Evolutionary conservation across 2,113 vertebrate genomes (phyloP), one percentile per base, ranked within the genome.

Genomic region (Trogon melanurus): DNA sequence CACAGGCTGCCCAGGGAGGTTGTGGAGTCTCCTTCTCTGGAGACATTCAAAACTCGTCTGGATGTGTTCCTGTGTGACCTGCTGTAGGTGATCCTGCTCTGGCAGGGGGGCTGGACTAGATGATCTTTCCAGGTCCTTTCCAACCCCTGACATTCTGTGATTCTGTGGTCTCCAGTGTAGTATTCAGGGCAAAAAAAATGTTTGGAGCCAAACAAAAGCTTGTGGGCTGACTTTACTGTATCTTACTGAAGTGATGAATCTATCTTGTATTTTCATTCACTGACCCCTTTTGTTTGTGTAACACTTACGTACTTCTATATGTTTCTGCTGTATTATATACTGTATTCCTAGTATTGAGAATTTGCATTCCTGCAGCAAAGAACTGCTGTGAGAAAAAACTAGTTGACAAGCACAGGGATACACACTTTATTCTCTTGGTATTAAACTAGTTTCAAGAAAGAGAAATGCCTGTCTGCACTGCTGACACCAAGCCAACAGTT

Each of bases 401-500:
- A 9, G 44, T 48, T 61, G 56, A 74, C 38, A 78, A 94, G 62
- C 34, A 44, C 22, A 5, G 57, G 65, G 83, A 50, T 21, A 26
- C 53, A 53, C 17, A 36, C 32, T 56, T 84, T 13, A 79, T 67
- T 69, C 45, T 91, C 53, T 16, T 44, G 69, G 32, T 53, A 57
- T 61, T 91, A 84, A 90, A 78, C 2, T 19, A 36, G 67, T 62
- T 82, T 70, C 44, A 88, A 58, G 61, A 57, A 66, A 57, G 50
- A 85, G 60, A 88, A 94, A 75, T 21, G n/a, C 16, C 56, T 79
- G 79, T 62, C 64, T 80, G 81, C 58, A 50, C 62, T 85, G 58
- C 72, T 90, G 87, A 75, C 82, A 60, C 48, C 4, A 41, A 84
- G 85, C 92, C 96, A 96, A 61, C 45, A 58, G 76, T 57, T 81